Base-by-base conservation (phyloP, 1,140 invertebrate species). In the Tetragonula clypearis region DNA sequence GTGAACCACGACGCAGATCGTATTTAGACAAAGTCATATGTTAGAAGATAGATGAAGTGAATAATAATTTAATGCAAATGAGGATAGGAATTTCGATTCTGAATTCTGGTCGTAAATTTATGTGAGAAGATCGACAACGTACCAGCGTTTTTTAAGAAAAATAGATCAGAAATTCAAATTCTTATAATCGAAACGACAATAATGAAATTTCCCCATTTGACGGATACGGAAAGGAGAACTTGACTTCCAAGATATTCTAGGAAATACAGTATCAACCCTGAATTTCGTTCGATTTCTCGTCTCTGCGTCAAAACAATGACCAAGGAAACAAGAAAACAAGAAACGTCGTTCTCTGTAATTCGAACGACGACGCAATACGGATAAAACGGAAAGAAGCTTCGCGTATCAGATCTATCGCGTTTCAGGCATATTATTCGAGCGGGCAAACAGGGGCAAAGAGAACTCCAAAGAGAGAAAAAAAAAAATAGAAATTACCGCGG, bases 401-500 rank as follows among this genome's bases (percentile, higher is more conserved):
- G 12, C 23, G 3, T 23, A 11, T n/a, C 23, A 23, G n/a, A n/a
- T 62, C 12, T 14, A n/a, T 5, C 3, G 26, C 15, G 15, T 65
- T 17, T 26, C 62, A 14, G 12, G n/a, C 23, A 23, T n/a, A 14
- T 62, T n/a, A n/a, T 0, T 4, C 3, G 23, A 12, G 23, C 4
- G 35, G 30, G 11, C 4, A 62, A 62, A 9, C 3, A 35, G 21
- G 41, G 41, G 5, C 41, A 41, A 41, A 41, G 41, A 41, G 41
- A 30, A 6, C 5, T 6, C 41, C 8, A 15, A 49, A 49, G 41
- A 41, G 4, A 14, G 30, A 74, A 74, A 6, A 6, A 21, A 30
- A 23, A 35, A 21, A 75, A 17, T 35, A 77, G 72, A 4, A n/a
- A 41, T 92, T 89, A 94, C 93, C 2, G 71, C 26, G 0, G 87